These are phyloP conservation scores for Pithys albifrons DNA, from an alignment of 2,113 vertebrate genomes.

Conservation along the genomic window DNA sequence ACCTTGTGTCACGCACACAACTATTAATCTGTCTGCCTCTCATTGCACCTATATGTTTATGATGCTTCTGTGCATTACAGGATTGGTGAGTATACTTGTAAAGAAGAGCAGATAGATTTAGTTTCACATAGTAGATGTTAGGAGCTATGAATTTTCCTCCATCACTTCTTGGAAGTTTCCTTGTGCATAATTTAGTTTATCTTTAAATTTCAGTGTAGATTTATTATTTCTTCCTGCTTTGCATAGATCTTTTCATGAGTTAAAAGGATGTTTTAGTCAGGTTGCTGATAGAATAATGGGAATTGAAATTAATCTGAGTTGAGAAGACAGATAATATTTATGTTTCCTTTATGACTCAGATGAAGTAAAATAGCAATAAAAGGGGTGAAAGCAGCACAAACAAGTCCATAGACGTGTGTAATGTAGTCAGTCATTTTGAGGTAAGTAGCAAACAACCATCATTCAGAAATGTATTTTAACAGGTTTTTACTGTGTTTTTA, in stretches of 20 bases:
- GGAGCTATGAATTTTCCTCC: neutral
- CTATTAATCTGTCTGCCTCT: neutral
- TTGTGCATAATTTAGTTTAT: neutral
- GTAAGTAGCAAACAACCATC: neutral
- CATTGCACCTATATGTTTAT: neutral
- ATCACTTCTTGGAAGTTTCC: neutral
- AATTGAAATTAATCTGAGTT: neutral
- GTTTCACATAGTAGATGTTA: neutral
- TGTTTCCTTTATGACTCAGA: neutral
- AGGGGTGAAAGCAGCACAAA: neutral
- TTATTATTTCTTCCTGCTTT: neutral
- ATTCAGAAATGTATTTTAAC: neutral
- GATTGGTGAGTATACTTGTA: neutral
- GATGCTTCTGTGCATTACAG: neutral
- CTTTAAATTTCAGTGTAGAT: neutral
- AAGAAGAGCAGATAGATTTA: neutral
- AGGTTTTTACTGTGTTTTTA: neutral
- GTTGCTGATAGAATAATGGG: neutral
- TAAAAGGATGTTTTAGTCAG: neutral
- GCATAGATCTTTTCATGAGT: neutral
- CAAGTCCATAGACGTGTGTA: neutral
- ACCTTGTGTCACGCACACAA: neutral
- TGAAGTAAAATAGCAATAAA: neutral
- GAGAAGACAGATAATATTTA: neutral
- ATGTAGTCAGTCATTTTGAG: neutral